Evolutionary conservation across 2,888 invertebrate species (phyloP), one percentile per base, ranked within the genome.

Genomic region (Desoria tigrina): DNA sequence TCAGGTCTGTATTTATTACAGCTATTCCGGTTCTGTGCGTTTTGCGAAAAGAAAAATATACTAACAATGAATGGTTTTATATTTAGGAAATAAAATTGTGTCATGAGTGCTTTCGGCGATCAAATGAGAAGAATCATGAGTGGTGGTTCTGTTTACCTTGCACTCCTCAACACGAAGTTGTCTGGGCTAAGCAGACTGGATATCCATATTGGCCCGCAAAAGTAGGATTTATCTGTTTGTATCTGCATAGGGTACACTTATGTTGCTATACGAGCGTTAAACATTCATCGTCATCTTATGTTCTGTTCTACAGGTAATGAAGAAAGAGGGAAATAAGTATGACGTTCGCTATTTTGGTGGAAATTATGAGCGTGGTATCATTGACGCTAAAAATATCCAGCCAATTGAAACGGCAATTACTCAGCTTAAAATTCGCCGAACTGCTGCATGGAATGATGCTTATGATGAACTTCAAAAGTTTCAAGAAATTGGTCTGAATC

Each of bases 181-280:
- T 91, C 1, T 91, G 86, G 82, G 92, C 92, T 24, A 90, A 90
- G 79, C 87, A 89, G 77, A 87, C 87, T 76, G 89, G 90, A 0
- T 90, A 86, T 78, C 86, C 88, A 0, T 89, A 87, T 79, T 92
- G 91, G 91, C 92, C 92, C 6, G 90, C 91, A 2, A 92, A 92
- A 82, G 89, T 32, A 32, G 4, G 32, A 2, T 27, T 18, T 32
- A 7, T 32, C 32, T 32, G 32, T 32, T 32, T 51, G 24, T 32
- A n/a, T 18, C 6, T 16, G 18, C 27, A 27, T 26, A 6, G 23
- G 7, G 7, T 59, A 24, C 11, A 53, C 7, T 53, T n/a, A n/a
- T n/a, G n/a, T n/a, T n/a, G n/a, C n/a, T n/a, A n/a, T n/a, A n/a
- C n/a, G n/a, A n/a, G n/a, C n/a, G n/a, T n/a, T n/a, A n/a, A n/a